These are phyloP conservation scores for Drosophila ercepeae DNA, from an alignment of 1,140 invertebrate genomes.

Conservation along the genomic window DNA sequence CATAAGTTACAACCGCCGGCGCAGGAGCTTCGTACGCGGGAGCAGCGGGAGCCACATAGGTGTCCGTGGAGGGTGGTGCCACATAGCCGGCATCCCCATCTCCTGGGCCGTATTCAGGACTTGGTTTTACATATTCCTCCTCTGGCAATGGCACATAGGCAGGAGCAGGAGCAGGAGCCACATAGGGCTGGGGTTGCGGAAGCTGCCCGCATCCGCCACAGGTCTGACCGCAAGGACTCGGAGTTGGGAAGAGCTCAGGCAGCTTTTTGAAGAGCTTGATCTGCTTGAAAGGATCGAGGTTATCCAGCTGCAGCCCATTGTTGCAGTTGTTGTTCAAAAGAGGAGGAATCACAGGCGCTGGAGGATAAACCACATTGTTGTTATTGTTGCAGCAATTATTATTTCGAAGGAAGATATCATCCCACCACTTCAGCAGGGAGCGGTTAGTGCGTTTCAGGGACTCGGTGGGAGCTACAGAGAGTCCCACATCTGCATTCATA, in stretches of 20 bases:
- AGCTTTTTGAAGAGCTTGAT: conserved; percentile 66
- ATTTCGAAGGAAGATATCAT: conserved; percentile 54
- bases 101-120: conserved; percentile 54
- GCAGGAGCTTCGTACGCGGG: conserved; percentile 9
- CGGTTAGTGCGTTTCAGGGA: conserved; percentile 70
- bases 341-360: background rate
- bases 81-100: conserved; percentile 65
- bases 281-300: conserved; percentile 65
- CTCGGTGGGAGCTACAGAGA: conserved; percentile 48
- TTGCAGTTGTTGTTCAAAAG: conserved; percentile 24
- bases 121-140: conserved; percentile 36
- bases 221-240: conserved; percentile 37
- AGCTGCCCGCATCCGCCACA: conserved; percentile 30
- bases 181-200: conserved; percentile 24
- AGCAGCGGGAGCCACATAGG: background rate
- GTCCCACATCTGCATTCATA: conserved; percentile 57
- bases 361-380: conserved; percentile 24
- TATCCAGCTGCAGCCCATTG: conserved; percentile 48
- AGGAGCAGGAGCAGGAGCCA: conserved; percentile 17
- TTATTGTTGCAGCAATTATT: conserved; percentile 44
- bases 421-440: conserved; percentile 71
- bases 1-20: conserved; percentile 4
- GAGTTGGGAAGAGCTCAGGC: conserved; percentile 53
- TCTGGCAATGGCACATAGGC: too few species aligned
- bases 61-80: conserved; percentile 1